Evolutionary conservation across 2,113 vertebrate genomes (phyloP), one percentile per base, ranked within the genome.

Genomic region (Merops nubicus): DNA sequence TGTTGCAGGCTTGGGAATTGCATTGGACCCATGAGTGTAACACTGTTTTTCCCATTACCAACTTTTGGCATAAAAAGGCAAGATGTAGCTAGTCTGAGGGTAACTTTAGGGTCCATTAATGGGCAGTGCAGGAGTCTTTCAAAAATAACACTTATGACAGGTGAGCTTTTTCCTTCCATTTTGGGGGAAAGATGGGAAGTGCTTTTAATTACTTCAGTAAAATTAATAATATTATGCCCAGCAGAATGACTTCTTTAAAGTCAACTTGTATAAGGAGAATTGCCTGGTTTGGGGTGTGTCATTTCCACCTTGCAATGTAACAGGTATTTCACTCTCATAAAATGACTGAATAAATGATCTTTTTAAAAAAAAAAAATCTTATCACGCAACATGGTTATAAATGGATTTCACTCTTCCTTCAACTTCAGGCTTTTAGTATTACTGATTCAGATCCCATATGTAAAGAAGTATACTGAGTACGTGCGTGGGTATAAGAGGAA

Each of bases 1-100:
- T 93, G 85, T 81, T 88, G 48, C 43, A 96, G 73, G 42, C 90
- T 88, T 82, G 82, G 84, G 95, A 97, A 85, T 67, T 26, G 57
- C 19, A 5, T 81, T 93, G 88, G 89, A 89, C 36, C 33, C 69
- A 40, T 86, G 81, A 83, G 93, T 51, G 56, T 60, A 91, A 81
- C 48, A 56, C 34, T 33, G 18, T 45, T 86, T 91, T 63, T 95
- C 45, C 75, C 40, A 47, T 53, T 53, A 78, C 59, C 68, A 74
- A 29, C 17, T 91, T 87, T 69, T 0, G 8, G 73, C 50, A 74
- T 8, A n/a, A 77, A 63, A 73, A 43, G 88, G 57, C 5, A 53
- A 42, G 53, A 51, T 0, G 0, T 17, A 65, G 31, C 36, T 19
- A 15, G 22, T 12, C 48, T 38, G 19, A 21, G 47, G 21, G 31